Percentiles rank a stretch among this genome's conserved stretches.
Evolutionary conservation across 37 sponge, comb jelly and placozoan species (phyloP).

Genomic region (Geodia barretti): DNA sequence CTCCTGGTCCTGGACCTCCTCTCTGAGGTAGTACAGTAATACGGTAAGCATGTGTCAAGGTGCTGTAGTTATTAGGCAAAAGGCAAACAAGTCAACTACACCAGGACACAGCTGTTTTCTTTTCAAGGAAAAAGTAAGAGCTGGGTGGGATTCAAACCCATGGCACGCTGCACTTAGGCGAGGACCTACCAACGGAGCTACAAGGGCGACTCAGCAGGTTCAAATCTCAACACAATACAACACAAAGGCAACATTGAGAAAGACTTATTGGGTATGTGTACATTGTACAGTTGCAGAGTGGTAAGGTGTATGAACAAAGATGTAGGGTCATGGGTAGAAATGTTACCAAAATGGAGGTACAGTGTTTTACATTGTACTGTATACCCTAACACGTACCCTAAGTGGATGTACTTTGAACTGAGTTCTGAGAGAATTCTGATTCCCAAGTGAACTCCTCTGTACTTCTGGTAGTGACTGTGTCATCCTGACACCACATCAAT

Average conservation of each 20-base stretch:
- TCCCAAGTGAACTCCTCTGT: constrained; percentile 86
- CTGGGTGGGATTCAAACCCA: too few relatives aligned
- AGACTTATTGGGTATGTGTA: not conserved
- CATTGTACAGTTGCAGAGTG: not conserved
- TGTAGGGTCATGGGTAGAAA: not conserved
- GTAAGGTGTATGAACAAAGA: not conserved
- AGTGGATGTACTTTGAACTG: constrained; percentile 52
- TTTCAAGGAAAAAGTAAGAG: not conserved
- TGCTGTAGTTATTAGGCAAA: too few relatives aligned
- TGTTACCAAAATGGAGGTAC: too few relatives aligned
- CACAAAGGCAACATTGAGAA: too few relatives aligned
- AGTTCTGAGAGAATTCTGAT: constrained; percentile 48
- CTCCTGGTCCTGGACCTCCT: constrained; percentile 83
- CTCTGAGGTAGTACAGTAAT: constrained; percentile 22
- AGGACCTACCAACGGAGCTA: too few relatives aligned
- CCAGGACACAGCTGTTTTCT: too few relatives aligned
- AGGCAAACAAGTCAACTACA: too few relatives aligned
- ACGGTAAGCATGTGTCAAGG: too few relatives aligned
- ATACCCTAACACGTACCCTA: not conserved
- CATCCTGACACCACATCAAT: constrained; percentile 20
- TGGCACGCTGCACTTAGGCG: too few relatives aligned
- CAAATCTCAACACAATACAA: too few relatives aligned
- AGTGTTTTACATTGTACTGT: not conserved
- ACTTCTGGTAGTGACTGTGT: constrained; percentile 71
- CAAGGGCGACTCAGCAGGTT: too few relatives aligned